Evolutionary conservation across 2,888 invertebrate genomes (phyloP).

Genomic region (Eupithecia exiguata): DNA sequence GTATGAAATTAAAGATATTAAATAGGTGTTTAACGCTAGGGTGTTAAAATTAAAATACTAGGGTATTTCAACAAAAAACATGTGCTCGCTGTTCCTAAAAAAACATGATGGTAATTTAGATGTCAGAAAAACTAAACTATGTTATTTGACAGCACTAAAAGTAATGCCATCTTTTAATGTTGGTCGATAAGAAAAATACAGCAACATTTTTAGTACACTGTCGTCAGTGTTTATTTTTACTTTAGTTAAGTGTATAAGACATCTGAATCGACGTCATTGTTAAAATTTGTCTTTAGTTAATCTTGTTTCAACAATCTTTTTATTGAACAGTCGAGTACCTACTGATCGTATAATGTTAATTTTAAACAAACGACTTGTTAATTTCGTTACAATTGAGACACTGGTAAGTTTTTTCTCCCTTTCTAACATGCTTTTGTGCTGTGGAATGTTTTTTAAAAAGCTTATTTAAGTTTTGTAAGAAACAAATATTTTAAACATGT

Average conservation of each 20-base stretch:
- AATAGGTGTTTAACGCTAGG: no score
- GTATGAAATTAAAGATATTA: no score
- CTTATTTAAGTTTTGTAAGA: conserved; percentile 35
- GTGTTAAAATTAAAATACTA: no score
- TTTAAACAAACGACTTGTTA: background rate
- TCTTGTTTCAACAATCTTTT: background rate
- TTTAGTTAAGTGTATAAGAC: background rate
- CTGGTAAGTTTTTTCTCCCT: conserved; percentile 45
- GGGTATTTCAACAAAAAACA: background rate
- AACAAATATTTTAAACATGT: conserved; percentile 29
- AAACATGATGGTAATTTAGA: background rate
- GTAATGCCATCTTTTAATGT: background rate
- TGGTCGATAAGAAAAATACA: background rate
- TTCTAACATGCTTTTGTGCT: conserved; percentile 61
- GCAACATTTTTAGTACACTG: background rate
- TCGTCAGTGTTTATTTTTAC: no score
- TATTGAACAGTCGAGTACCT: background rate
- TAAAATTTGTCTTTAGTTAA: background rate
- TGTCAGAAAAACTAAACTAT: background rate
- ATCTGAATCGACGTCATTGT: background rate
- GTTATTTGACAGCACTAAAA: background rate
- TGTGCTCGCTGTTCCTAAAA: background rate
- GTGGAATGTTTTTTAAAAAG: conserved; percentile 56
- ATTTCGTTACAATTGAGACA: background rate
- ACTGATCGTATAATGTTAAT: background rate